Evolutionary conservation across 2,888 invertebrate genomes (phyloP), one percentile per base, ranked within the genome.

Genomic region (Opisthograptis luteolata): DNA sequence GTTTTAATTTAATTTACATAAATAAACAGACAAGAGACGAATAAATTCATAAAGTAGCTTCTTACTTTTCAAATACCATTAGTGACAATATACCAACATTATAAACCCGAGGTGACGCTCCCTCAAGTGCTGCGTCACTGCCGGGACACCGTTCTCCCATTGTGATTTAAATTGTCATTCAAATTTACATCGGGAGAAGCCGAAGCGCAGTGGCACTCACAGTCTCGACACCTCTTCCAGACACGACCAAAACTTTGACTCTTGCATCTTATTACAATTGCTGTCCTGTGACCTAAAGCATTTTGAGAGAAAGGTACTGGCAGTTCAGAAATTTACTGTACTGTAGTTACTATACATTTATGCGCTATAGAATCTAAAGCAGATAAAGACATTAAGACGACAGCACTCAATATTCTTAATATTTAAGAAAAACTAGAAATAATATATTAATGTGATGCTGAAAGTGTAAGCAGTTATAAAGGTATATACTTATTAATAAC

Each of bases 101-200:
- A 73, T 75, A 65, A 73, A 64, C 61, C 65, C 62, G 67, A 70
- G 65, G 68, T 75, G 76, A 72, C 68, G 70, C 67, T 64, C 64
- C 53, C 51, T 73, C 77, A 79, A 73, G 55, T 69, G 87, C 81
- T 47, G 59, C 58, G 84, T 89, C 89, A 89, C 69, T 76, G 66
- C 73, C 75, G 77, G 79, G 87, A 85, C 87, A 84, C 83, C 85
- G 69, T 71, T 58, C 70, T n/a, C 65, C 69, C 68, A 87, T 85
- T 87, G 84, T 87, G 70, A 87, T 87, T 84, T 79, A 84, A 81
- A 88, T 87, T 81, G 78, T 84, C 81, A 87, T 88, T 85, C 81
- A 84, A 85, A 86, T 81, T 73, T 73, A 68, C 68, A 71, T 66
- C 70, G 66, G 73, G 75, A 68, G 64, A 70, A 71, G 72, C 58